phyloP scores from a whole-genome alignment of 2,113 vertebrate genomes.

The Bostrychus sinensis region DNA sequence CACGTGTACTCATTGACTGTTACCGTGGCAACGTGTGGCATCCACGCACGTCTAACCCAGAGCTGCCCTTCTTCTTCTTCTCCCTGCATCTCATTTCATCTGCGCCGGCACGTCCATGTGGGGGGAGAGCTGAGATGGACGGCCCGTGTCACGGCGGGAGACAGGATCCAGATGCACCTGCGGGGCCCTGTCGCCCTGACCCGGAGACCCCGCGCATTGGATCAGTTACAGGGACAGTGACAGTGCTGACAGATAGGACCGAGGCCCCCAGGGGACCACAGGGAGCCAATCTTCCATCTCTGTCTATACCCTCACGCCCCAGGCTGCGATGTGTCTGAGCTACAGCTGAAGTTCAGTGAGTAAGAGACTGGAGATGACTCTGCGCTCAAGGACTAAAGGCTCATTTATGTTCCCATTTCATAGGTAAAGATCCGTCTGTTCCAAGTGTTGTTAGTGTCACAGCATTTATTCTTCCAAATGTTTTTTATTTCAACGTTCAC shows the following conservation, averaged over 20 bases:
- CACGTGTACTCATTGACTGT: slow-evolving; percentile 72
- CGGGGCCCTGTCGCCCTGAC: slow-evolving; percentile 59
- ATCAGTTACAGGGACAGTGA: slow-evolving; percentile 64
- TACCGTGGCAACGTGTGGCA: slow-evolving; percentile 71
- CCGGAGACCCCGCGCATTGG: slow-evolving; percentile 52
- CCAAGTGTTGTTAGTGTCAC: too few relatives aligned
- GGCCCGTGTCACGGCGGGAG: slow-evolving; percentile 28
- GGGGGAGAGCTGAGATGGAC: slow-evolving; percentile 40
- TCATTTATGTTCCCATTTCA: too few relatives aligned
- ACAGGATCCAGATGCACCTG: slow-evolving; percentile 54
- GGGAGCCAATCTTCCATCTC: slow-evolving; percentile 23
- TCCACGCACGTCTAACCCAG: slow-evolving; percentile 56
- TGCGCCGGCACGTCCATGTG: slow-evolving; percentile 11
- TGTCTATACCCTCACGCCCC: slow-evolving; percentile 16
- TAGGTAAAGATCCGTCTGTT: too few relatives aligned
- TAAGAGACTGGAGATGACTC: not conserved
- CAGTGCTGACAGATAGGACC: slow-evolving; percentile 56
- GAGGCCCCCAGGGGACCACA: slow-evolving; percentile 43
- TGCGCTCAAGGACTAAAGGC: too few relatives aligned
- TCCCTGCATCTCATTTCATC: slow-evolving; percentile 62
- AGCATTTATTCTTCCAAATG: too few relatives aligned
- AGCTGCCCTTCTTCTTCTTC: slow-evolving; percentile 42
- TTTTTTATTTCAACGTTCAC: too few relatives aligned
- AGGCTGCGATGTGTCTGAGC: slow-evolving; percentile 28
- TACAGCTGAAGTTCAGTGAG: slow-evolving; percentile 12